Evolutionary conservation across 30 jellyfish, hydroid and myxozoan genomes (phyloP), one percentile per base, ranked within the genome.

Genomic region (Rhopilema esculentum): DNA sequence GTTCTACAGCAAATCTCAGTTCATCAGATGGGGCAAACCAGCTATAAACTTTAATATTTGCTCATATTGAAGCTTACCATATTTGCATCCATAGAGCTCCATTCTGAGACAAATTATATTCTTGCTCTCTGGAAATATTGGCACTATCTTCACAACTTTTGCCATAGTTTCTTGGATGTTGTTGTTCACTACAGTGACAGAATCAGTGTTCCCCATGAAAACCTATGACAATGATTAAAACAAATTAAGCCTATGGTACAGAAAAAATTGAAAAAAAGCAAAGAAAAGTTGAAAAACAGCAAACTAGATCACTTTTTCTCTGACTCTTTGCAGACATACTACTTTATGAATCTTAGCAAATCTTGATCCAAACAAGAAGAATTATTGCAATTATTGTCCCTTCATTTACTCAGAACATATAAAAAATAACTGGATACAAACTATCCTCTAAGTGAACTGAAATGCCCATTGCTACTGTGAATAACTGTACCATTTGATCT

Each of bases 51-150:
- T n/a, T n/a, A n/a, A n/a, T n/a, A n/a, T n/a, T n/a, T n/a, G n/a
- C n/a, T n/a, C n/a, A n/a, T n/a, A n/a, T n/a, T n/a, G n/a, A n/a
- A 72, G 23, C 27, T 1, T 40, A 75, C 94, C 87, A 49, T 80
- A 51, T 18, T 27, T 23, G 61, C 94, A 85, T 27, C 94, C 94
- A 50, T 85, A 85, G 16, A 85, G 24, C 21, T 65, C 94, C 77
- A 74, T 19, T 48, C 78, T 75, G 66, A 85, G 27, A 26, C 94
- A 85, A 8, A 70, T 61, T 8, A 75, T 79, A 1, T 29, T 64
- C 84, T 85, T 76, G 24, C 61, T 69, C 23, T 31, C 88, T n/a
- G 70, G 74, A 61, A 73, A 85, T 32, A 66, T 4, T 33, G 94
- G 94, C 18, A 72, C 2, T 0, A 85, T 12, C 30, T 74, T 78